phyloP scores from a whole-genome alignment of 2,888 invertebrate genomes.

The Nemapogon koenigi region DNA sequence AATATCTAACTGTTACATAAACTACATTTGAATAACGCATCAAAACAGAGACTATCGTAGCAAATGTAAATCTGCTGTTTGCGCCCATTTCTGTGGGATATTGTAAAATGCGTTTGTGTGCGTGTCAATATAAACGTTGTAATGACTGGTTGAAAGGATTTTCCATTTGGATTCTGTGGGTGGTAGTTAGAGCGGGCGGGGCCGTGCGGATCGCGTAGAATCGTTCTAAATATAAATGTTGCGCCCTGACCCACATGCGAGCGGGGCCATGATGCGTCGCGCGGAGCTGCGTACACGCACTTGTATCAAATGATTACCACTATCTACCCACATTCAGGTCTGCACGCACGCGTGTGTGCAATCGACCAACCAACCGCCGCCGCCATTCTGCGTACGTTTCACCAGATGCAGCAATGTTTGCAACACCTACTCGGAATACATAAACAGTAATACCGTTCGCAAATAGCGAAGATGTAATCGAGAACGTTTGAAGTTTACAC shows the following conservation, averaged over 20 bases:
- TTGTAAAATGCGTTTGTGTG: too few relatives aligned
- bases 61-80: too few relatives aligned
- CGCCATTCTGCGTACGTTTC: slow-evolving; percentile 48
- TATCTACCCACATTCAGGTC: not conserved
- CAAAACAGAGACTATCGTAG: too few relatives aligned
- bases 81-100: too few relatives aligned
- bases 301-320: not conserved
- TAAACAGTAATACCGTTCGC: slow-evolving; percentile 3
- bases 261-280: slow-evolving; percentile 36
- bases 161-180: too few relatives aligned
- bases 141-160: too few relatives aligned
- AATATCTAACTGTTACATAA: too few relatives aligned
- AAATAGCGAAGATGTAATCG: slow-evolving; percentile 5
- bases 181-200: too few relatives aligned
- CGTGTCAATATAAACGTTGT: too few relatives aligned
- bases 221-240: slow-evolving; percentile 64
- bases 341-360: not conserved
- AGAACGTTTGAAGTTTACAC: not conserved
- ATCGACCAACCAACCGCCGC: slow-evolving; percentile 14
- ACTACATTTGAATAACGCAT: too few relatives aligned
- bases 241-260: slow-evolving; percentile 63
- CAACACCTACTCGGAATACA: slow-evolving; percentile 30
- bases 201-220: slow-evolving; percentile 29
- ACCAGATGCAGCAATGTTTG: slow-evolving; percentile 56
- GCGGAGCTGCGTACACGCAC: slow-evolving; percentile 33